These are phyloP conservation scores for Chrysolina americana DNA, from an alignment of 2,888 invertebrate species.

Conservation along the genomic window DNA sequence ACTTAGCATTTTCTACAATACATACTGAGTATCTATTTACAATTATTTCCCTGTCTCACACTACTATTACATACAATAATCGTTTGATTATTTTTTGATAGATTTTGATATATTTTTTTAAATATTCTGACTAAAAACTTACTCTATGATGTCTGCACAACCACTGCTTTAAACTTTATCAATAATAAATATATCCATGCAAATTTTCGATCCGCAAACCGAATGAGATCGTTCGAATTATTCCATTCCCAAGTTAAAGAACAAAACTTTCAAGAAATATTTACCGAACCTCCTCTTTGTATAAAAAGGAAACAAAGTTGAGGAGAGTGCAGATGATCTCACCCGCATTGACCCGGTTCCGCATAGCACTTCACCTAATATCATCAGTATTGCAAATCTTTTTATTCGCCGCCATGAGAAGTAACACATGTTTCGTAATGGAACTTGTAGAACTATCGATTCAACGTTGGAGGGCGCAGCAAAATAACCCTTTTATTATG, in stretches of 20 bases:
- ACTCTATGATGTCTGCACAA: too few relatives aligned
- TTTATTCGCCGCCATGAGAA: slow-evolving; percentile 25
- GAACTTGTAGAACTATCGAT: slow-evolving; percentile 25
- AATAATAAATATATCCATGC: too few relatives aligned
- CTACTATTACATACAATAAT: too few relatives aligned
- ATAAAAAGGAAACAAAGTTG: not conserved
- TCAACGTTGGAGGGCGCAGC: not conserved
- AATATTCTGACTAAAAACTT: too few relatives aligned
- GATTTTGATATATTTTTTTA: too few relatives aligned
- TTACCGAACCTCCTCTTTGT: not conserved
- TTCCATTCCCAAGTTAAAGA: not conserved
- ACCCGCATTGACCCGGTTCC: slow-evolving; percentile 20
- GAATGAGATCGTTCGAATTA: too few relatives aligned
- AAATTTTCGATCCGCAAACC: too few relatives aligned
- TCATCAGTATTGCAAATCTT: slow-evolving; percentile 24
- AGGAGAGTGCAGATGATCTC: slow-evolving; percentile 16
- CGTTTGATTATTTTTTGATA: too few relatives aligned
- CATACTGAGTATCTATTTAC: too few relatives aligned
- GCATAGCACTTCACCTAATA: slow-evolving; percentile 13
- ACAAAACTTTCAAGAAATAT: not conserved
- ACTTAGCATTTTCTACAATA: too few relatives aligned
- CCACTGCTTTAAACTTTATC: too few relatives aligned
- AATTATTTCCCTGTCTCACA: too few relatives aligned
- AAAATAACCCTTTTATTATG: not conserved
- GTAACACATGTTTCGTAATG: slow-evolving; percentile 23